Base-by-base conservation (phyloP, 2,888 invertebrate genomes). In the Eupithecia pulchellata region DNA sequence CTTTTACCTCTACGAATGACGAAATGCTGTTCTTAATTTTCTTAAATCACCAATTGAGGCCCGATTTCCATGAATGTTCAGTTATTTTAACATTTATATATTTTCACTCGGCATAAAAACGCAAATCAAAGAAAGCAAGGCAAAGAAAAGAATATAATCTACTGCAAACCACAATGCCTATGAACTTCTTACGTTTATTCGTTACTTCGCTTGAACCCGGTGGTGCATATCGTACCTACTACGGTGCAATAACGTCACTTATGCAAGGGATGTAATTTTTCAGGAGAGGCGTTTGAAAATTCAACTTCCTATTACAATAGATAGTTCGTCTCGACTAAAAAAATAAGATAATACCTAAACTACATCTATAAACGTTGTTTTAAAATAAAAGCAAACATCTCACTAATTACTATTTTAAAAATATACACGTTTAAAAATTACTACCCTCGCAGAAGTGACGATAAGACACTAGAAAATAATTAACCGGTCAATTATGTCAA, bases 221-320 rank as follows among this genome's bases (percentile, higher is more conserved):
- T n/a, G n/a, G n/a, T n/a, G n/a, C n/a, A n/a, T n/a, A n/a, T n/a
- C n/a, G n/a, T n/a, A n/a, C n/a, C n/a, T n/a, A n/a, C 20, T 61
- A 42, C 66, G 60, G 60, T 68, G 61, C 62, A 36, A 68, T 42
- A 62, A 62, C 55, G 67, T 68, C 67, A 62, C 67, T 68, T 68
- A 62, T 55, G 52, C 55, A 61, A 62, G 29, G 47, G 32, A 34
- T 55, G 20, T 25, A 62, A 62, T 52, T 36, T 60, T 61, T 68
- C 62, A 68, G 62, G 67, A 52, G 62, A 68, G 39, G 67, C 42
- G n/a, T 69, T 69, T 69, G 64, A 64, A 69, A 64, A 58, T 69
- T 69, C 34, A 60, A 69, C 69, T 29, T 69, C 63, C 60, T 69
- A 64, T 69, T 64, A 34, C 27, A 69, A 20, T 57, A 20, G 25